Conservation (phyloP, 2,888 invertebrate genomes). For the Margaritifera margaritifera region DNA sequence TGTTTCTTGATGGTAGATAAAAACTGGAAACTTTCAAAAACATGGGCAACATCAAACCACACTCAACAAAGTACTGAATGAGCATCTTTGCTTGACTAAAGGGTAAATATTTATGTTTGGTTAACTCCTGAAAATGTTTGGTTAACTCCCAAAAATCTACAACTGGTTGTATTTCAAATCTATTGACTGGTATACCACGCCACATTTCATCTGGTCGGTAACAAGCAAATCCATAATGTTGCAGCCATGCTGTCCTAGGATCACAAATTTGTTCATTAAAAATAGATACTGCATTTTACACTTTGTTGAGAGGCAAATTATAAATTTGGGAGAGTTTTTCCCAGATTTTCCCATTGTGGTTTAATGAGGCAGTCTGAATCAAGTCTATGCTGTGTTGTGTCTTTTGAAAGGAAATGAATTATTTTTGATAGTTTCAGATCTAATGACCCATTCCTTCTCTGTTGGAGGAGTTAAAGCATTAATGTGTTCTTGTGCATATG, state of each 20-base stretch:
- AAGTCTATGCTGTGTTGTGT: neutral
- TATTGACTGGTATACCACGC: neutral
- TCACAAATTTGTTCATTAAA: neutral
- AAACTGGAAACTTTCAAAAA: no score
- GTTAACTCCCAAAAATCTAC: neutral
- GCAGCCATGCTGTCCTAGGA: neutral
- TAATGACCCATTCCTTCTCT: neutral
- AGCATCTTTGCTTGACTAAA: no score
- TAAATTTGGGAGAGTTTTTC: neutral
- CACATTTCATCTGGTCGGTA: neutral
- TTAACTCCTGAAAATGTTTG: neutral
- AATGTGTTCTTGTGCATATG: neutral
- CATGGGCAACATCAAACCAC: no score
- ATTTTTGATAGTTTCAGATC: neutral
- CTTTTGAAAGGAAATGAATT: neutral
- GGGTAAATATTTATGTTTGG: no score
- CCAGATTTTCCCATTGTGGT: neutral
- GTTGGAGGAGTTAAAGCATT: neutral
- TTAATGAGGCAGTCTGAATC: neutral
- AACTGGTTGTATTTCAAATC: neutral
- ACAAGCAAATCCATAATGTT: neutral
- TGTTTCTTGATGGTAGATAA: no score
- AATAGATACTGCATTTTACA: neutral
- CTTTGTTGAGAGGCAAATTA: no score
- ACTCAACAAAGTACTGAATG: no score